Percentiles rank a stretch among this genome's conserved stretches.
These are phyloP conservation scores for Riptortus pedestris DNA, from an alignment of 1,140 invertebrate species.

Conservation along the genomic window DNA sequence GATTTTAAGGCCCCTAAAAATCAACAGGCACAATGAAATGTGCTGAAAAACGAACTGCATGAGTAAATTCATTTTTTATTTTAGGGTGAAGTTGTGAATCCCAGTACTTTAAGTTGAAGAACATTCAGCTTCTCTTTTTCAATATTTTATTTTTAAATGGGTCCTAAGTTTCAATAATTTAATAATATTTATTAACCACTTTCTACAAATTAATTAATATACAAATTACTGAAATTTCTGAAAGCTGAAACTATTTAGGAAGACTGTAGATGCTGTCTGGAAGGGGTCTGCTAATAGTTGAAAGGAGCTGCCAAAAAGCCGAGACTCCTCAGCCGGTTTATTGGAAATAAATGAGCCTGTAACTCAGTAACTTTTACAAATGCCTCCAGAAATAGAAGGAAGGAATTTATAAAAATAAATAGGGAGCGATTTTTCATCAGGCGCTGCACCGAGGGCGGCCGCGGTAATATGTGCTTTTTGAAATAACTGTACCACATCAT, in stretches of 20 bases:
- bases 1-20: too few relatives aligned
- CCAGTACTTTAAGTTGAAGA: background rate
- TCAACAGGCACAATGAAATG: too few relatives aligned
- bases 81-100: too few relatives aligned
- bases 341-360: constrained; percentile 11
- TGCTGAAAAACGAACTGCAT: too few relatives aligned
- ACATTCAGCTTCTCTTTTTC: background rate
- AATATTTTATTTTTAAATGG: background rate
- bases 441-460: background rate
- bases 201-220: background rate
- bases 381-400: constrained; percentile 6
- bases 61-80: too few relatives aligned
- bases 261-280: background rate
- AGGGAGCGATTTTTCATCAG: constrained; percentile 7
- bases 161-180: too few relatives aligned
- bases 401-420: constrained; percentile 18
- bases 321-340: background rate
- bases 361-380: constrained; percentile 17
- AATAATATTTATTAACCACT: too few relatives aligned
- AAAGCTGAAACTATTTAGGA: background rate
- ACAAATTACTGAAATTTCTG: background rate
- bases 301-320: constrained; percentile 11
- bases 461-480: too few relatives aligned
- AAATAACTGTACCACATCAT: too few relatives aligned
- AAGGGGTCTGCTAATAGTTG: background rate